Base-by-base conservation (phyloP, 2,888 invertebrate genomes). In the Aleiodes leptofemur region DNA sequence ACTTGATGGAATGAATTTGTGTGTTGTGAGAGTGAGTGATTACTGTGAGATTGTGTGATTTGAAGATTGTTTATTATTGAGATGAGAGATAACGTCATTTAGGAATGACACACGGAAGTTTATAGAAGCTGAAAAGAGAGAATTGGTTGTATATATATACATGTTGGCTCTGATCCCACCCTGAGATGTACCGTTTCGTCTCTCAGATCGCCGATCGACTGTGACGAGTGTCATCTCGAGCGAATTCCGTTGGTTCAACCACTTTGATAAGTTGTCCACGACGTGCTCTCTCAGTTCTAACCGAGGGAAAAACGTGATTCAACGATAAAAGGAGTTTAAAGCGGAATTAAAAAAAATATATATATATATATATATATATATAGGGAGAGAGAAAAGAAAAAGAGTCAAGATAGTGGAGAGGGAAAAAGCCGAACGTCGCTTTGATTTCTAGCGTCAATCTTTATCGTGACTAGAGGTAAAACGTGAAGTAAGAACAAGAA, bases 131-230 rank as follows among this genome's bases (percentile, higher is more conserved):
- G 38, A 51, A 34, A 48, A 43, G 16, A 38, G n/a, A 9, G 9
- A 16, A 64, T 64, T 72, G 53, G 43, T 38, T 51, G 55, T 66
- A 68, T 23, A 23, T 23, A 23, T 23, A 23, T 66, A 43, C 64
- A 38, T 29, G n/a, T 43, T 73, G 66, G 29, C 34, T 0, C 34
- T n/a, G 69, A 69, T 69, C 53, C 16, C 34, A 48, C 77, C 70
- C 70, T 74, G 73, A 76, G 78, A 77, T 80, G 77, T 80, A 80
- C 80, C 78, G 80, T 79, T 78, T 71, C 53, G 66, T 23, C 55
- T 55, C 74, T 59, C 23, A 72, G 66, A 76, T 72, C 72, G 73
- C 29, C 69, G 74, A 79, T 78, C 74, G 69, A 74, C 76, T 72
- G 78, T 76, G 78, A 77, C 79, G 76, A 77, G 79, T 79, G 78